Base-by-base conservation (phyloP, 92 coral and sea anemone species). In the Actinernus sp. region DNA sequence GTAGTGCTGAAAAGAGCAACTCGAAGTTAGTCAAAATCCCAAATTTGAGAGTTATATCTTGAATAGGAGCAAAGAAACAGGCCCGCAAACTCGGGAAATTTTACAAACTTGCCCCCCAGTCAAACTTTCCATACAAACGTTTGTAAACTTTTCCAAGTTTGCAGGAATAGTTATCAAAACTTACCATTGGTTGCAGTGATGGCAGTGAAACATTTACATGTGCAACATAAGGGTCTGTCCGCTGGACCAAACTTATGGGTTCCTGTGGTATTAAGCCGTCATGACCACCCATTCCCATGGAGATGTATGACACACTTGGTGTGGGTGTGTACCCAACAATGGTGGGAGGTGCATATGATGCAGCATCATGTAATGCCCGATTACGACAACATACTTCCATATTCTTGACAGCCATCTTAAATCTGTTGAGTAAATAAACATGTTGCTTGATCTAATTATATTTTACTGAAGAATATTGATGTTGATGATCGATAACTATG, bases 351-450 rank as follows among this genome's bases (percentile, higher is more conserved):
- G 87, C 78, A 30, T 73, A 78, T 2, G 90, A 54, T 3, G 61
- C 49, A n/a, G 89, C 91, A 22, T 89, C 96, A 16, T 48, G 32
- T 13, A 48, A 39, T 40, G 84, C 86, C 55, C 90, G 69, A 62
- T 94, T 94, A 60, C 83, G 92, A 22, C 98, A 75, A 65, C 98
- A 94, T 3, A 88, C 94, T 77, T 94, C 97, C 98, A 94, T 94
- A 76, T 85, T 94, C 49, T 88, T 92, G 56, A 94, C 88, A 1
- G 98, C 92, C 58, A 82, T 74, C 60, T 90, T 94, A 59, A 94
- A 94, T 50, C 98, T 89, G 62, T 11, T 40, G 41, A 49, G 22
- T 17, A 24, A 24, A 58, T 16, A 39, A n/a, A n/a, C n/a, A n/a
- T n/a, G n/a, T n/a, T n/a, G n/a, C n/a, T n/a, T n/a, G n/a, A n/a